phyloP scores from a whole-genome alignment of 2,888 invertebrate species.

The Cheilosia vernalis region DNA sequence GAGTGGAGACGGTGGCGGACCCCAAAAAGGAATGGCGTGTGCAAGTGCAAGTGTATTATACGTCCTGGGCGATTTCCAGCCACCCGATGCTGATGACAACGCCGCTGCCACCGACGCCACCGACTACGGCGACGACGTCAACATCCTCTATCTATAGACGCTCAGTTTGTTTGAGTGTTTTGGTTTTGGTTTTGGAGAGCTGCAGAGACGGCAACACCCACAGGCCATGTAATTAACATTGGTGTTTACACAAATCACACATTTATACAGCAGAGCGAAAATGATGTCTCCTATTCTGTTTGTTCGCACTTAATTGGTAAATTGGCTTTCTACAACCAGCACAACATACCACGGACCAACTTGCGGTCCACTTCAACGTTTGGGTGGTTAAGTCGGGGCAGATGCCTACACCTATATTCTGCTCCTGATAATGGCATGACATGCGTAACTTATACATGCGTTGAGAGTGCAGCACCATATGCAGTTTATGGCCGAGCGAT shows the following conservation, averaged over 20 bases:
- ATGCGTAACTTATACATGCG: conserved; percentile 1
- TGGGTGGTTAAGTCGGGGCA: conserved; percentile 46
- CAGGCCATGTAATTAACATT: conserved; percentile 73
- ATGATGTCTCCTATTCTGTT: conserved; percentile 74
- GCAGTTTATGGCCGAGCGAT: conserved; percentile 73
- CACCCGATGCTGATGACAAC: conserved; percentile 45
- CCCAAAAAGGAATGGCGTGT: background rate
- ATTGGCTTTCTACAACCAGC: conserved; percentile 73
- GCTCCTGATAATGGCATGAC: conserved; percentile 32
- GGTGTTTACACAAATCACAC: conserved; percentile 75
- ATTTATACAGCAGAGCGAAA: conserved; percentile 51
- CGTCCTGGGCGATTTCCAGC: conserved; percentile 13
- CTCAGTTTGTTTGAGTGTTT: conserved; percentile 68
- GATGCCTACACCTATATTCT: conserved; percentile 9
- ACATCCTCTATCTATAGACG: conserved; percentile 68
- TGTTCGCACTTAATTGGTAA: conserved; percentile 75
- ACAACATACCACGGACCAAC: conserved; percentile 69
- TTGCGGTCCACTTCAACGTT: conserved; percentile 69
- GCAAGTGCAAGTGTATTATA: conserved; percentile 1
- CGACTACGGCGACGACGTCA: conserved; percentile 22
- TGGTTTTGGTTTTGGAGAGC: conserved; percentile 22
- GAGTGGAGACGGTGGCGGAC: too few relatives aligned
- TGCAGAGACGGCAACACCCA: conserved; percentile 35
- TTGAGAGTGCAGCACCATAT: conserved; percentile 56
- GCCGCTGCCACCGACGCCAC: conserved; percentile 34